Conservation (phyloP, 53 echinoderm and acorn worm species). For the Holothuria scabra region DNA sequence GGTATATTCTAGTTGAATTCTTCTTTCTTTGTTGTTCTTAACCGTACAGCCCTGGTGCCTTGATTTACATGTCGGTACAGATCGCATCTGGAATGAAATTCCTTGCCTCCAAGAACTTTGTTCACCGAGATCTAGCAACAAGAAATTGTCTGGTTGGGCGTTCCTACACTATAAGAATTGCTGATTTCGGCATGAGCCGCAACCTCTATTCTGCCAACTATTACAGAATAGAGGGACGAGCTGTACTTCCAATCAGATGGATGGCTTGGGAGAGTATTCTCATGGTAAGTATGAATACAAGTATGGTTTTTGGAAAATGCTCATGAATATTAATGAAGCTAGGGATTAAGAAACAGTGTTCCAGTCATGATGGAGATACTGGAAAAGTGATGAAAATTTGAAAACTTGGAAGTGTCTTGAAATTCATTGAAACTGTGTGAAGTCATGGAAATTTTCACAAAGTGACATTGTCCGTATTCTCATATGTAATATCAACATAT, state of each 20-base stretch:
- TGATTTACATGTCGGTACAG: slow-evolving; percentile 95
- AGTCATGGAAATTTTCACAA: no score
- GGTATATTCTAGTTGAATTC: no score
- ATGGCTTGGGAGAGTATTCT: slow-evolving; percentile 99
- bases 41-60: slow-evolving; percentile 78
- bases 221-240: slow-evolving; percentile 94
- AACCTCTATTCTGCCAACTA: slow-evolving; percentile 95
- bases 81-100: slow-evolving; percentile 98
- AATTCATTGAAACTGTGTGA: no score
- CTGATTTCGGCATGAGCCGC: slow-evolving; percentile 98
- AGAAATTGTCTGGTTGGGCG: slow-evolving; percentile 94
- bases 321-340: no score
- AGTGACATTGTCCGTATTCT: no score
- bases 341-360: no score
- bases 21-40: neutral
- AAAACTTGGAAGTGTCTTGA: no score
- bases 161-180: slow-evolving; percentile 94
- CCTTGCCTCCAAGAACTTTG: slow-evolving; percentile 87
- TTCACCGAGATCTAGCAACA: slow-evolving; percentile 96
- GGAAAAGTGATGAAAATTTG: no score
- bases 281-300: slow-evolving; percentile 62
- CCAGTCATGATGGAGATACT: no score
- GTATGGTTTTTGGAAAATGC: no score
- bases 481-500: no score
- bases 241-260: slow-evolving; percentile 93